These are phyloP conservation scores for Caenorhabditis virilis DNA, from an alignment of 2,888 invertebrate genomes.

Conservation along the genomic window DNA sequence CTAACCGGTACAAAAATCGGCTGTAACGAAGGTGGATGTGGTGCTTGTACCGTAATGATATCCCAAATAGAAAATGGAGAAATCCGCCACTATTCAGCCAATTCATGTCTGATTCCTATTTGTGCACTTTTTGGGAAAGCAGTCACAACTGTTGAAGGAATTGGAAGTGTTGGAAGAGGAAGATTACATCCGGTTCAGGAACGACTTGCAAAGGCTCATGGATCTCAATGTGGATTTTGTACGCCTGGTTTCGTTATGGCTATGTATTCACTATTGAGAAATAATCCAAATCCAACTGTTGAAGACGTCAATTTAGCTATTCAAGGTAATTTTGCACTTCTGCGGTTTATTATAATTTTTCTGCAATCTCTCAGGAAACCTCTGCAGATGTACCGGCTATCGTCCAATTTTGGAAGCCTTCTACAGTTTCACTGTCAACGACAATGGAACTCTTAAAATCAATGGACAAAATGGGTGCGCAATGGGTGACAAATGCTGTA, in stretches of 20 bases:
- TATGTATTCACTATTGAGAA: constrained; percentile 86
- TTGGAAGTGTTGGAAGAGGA: constrained; percentile 80
- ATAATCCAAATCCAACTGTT: constrained; percentile 75
- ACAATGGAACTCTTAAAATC: constrained; percentile 8
- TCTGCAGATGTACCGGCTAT: constrained; percentile 92
- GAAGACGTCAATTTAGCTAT: constrained; percentile 59
- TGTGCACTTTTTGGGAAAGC: constrained; percentile 86
- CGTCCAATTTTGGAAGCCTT: constrained; percentile 89
- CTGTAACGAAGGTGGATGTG: constrained; percentile 72
- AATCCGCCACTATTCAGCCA: constrained; percentile 73
- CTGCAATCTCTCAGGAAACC: constrained; percentile 72
- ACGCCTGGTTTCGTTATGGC: constrained; percentile 97
- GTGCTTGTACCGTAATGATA: constrained; percentile 70
- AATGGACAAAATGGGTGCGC: constrained; percentile 35
- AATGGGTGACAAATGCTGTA: constrained; percentile 63
- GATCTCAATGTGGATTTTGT: constrained; percentile 93
- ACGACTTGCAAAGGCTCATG: constrained; percentile 75
- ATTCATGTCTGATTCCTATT: constrained; percentile 86
- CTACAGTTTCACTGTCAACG: constrained; percentile 70
- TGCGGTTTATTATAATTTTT: constrained; percentile 11
- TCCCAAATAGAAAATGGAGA: constrained; percentile 34
- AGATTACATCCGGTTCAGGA: constrained; percentile 81
- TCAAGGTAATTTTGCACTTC: constrained; percentile 46
- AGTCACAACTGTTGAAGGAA: constrained; percentile 90
- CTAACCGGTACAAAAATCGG: constrained; percentile 69